Conservation (phyloP, 2,113 vertebrate species). For the zebrafish (Danio rerio) region GRCz12tu NC_133177.1:43018501-43019000, state of each 20-base stretch:
- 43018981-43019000: conserved; percentile 4
- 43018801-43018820: conserved; percentile 49
- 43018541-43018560: conserved; percentile 6
- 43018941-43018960: conserved; percentile 49
- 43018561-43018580: conserved; percentile 12
- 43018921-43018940: conserved; percentile 15
- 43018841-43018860: conserved; percentile 30
- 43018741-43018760: conserved; percentile 56
- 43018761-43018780: conserved; percentile 47
- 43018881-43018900: conserved; percentile 54
- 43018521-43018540: conserved; percentile 4
- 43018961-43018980: conserved; percentile 13
- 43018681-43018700: conserved; percentile 56
- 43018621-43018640: conserved; percentile 17
- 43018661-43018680: conserved; percentile 40
- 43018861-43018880: conserved; percentile 4
- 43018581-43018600: neutral
- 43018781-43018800: conserved; percentile 42
- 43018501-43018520: conserved; percentile 1
- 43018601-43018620: conserved; percentile 4
- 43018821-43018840: conserved; percentile 52
- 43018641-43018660: conserved; percentile 38
- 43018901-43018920: conserved; percentile 12
- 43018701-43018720: conserved; percentile 48
- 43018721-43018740: conserved; percentile 59